Conservation (phyloP, 2,888 invertebrate species). For the Callosobruchus maculatus region DNA sequence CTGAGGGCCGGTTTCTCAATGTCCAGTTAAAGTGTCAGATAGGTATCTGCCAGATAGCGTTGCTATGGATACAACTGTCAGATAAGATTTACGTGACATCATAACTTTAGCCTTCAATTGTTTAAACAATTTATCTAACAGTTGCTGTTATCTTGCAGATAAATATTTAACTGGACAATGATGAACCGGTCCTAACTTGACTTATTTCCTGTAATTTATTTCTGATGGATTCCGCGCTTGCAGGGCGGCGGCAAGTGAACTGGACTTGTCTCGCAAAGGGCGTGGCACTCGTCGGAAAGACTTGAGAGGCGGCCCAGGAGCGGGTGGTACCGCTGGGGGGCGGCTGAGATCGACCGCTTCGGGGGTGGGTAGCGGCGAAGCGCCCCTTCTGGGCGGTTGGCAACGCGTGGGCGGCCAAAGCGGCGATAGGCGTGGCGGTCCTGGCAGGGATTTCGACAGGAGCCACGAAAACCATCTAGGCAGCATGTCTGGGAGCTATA, state of each 20-base stretch:
- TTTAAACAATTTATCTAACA: too few relatives aligned
- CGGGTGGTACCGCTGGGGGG: conserved; percentile 42
- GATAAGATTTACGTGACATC: too few relatives aligned
- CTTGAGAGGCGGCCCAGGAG: conserved; percentile 44
- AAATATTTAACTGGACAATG: too few relatives aligned
- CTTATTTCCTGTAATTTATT: too few relatives aligned
- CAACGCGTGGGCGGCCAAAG: background rate
- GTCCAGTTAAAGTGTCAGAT: too few relatives aligned
- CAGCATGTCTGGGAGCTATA: conserved; percentile 58
- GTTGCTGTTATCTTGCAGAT: too few relatives aligned
- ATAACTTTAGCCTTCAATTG: too few relatives aligned
- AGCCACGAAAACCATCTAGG: conserved; percentile 59
- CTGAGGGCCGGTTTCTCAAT: too few relatives aligned
- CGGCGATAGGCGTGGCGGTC: conserved; percentile 42
- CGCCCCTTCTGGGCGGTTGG: conserved; percentile 70
- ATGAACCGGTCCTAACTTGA: too few relatives aligned
- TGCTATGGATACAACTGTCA: too few relatives aligned
- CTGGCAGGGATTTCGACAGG: conserved; percentile 53
- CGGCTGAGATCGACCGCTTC: conserved; percentile 59
- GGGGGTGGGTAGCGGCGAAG: conserved; percentile 70
- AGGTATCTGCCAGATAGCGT: too few relatives aligned
- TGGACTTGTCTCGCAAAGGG: conserved; percentile 68
- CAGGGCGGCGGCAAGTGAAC: conserved; percentile 65
- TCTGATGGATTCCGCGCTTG: too few relatives aligned
- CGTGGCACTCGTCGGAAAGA: conserved; percentile 56